These are phyloP conservation scores for Drosophila quasianomalipes DNA, from an alignment of 2,888 invertebrate genomes.

Conservation along the genomic window DNA sequence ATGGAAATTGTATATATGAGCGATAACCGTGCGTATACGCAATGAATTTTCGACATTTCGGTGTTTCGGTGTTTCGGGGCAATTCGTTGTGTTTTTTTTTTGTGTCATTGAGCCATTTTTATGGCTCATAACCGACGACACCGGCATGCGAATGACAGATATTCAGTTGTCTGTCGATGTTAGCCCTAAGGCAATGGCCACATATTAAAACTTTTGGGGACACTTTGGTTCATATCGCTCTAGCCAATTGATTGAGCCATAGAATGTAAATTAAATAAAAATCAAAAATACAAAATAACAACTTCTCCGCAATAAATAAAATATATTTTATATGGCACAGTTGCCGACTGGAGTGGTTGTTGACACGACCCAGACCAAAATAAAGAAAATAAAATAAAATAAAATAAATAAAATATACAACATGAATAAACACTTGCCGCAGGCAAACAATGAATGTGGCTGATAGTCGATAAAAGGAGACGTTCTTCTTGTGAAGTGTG, in stretches of 20 bases:
- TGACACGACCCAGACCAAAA: slow-evolving; percentile 24
- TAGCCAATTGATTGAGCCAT: slow-evolving; percentile 59
- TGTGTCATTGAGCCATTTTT: slow-evolving; percentile 46
- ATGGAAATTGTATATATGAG: slow-evolving; percentile 57
- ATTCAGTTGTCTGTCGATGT: slow-evolving; percentile 38
- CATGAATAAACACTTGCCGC: slow-evolving; percentile 57
- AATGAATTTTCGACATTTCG: slow-evolving; percentile 43
- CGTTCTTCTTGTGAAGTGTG: slow-evolving; percentile 5
- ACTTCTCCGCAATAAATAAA: slow-evolving; percentile 4
- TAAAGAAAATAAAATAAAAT: not conserved
- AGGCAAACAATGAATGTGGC: slow-evolving; percentile 49
- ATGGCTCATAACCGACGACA: slow-evolving; percentile 66
- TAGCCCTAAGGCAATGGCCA: slow-evolving; percentile 11
- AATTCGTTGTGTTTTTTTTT: slow-evolving; percentile 27
- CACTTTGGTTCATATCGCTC: slow-evolving; percentile 20
- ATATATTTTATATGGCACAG: slow-evolving; percentile 6
- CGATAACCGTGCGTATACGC: slow-evolving; percentile 66
- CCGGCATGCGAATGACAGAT: slow-evolving; percentile 58
- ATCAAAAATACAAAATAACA: slow-evolving; percentile 28
- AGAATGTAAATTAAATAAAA: slow-evolving; percentile 61
- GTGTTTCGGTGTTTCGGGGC: slow-evolving; percentile 12
- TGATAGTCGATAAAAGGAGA: slow-evolving; percentile 8
- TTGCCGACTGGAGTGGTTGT: not conserved
- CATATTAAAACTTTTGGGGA: slow-evolving; percentile 14
- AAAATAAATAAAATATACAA: slow-evolving; percentile 21